Conservation (phyloP, 1,140 invertebrate species). For the Achatina immaculata region DNA sequence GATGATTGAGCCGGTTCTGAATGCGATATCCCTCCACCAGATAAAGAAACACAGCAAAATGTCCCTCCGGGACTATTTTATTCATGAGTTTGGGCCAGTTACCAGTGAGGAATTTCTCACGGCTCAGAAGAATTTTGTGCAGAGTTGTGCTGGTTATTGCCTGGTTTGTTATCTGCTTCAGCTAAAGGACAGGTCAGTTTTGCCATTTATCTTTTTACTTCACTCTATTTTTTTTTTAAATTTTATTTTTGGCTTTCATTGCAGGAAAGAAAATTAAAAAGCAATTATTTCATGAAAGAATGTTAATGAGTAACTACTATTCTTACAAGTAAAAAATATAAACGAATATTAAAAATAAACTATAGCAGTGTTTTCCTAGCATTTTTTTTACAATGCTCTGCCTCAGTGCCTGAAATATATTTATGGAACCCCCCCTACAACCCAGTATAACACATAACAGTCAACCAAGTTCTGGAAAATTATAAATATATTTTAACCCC, state of each 20-base stretch:
- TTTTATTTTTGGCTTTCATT: background rate
- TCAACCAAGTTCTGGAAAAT: too few species aligned
- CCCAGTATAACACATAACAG: too few species aligned
- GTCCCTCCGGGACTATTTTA: constrained; percentile 92
- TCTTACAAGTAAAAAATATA: background rate
- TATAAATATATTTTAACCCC: too few species aligned
- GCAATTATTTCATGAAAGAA: background rate
- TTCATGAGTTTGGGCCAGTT: constrained; percentile 89
- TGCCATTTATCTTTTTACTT: background rate
- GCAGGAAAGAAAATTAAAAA: background rate
- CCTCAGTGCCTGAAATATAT: too few species aligned
- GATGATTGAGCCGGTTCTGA: constrained; percentile 94
- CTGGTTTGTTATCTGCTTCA: constrained; percentile 97
- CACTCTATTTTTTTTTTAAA: constrained; percentile 1
- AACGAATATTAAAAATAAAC: too few species aligned
- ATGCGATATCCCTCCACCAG: constrained; percentile 98
- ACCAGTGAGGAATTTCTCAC: constrained; percentile 90
- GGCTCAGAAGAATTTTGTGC: constrained; percentile 96
- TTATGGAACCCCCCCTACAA: too few species aligned
- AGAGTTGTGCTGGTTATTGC: constrained; percentile 98
- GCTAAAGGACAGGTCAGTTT: constrained; percentile 91
- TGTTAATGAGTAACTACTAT: background rate
- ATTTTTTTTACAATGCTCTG: too few species aligned
- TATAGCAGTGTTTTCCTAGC: too few species aligned
- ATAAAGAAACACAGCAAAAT: constrained; percentile 93